Conservation (phyloP, 2,797 vertebrate genomes). For the Erithacus rubecula region DNA sequence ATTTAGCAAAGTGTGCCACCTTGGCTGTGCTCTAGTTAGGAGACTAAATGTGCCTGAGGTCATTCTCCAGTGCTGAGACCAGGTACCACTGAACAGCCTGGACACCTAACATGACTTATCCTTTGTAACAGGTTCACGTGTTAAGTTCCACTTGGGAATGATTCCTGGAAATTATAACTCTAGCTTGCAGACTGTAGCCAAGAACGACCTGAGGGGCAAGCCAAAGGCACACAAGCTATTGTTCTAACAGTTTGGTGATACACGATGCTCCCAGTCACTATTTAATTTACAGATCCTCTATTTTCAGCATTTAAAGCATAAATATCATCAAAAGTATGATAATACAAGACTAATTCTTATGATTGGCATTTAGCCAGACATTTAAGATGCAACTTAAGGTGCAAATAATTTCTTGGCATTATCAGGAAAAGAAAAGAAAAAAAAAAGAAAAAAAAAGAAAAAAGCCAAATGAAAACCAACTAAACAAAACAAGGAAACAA, state of each 20-base stretch:
- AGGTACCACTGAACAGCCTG: not conserved
- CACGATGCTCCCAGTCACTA: not conserved
- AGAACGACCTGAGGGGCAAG: fast-evolving
- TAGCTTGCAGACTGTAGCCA: not conserved
- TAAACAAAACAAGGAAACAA: not conserved
- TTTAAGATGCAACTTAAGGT: no score
- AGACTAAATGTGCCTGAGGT: not conserved
- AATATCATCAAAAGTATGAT: not conserved
- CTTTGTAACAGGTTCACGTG: not conserved
- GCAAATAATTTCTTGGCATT: not conserved
- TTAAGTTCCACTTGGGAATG: not conserved
- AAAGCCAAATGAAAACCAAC: fast-evolving
- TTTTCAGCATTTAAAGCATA: not conserved
- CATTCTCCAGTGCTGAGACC: not conserved
- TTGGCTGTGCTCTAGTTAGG: not conserved
- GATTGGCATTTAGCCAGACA: not conserved
- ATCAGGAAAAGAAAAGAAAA: not conserved
- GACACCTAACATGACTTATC: no score
- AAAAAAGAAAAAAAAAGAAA: not conserved
- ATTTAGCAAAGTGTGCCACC: not conserved
- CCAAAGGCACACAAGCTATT: not conserved
- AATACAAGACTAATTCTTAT: not conserved
- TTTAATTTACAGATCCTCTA: not conserved
- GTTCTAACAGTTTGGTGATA: fast-evolving
- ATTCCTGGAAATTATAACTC: not conserved